Base-by-base conservation (phyloP, 2,797 vertebrate genomes). In the Gymnocypris eckloni region DNA sequence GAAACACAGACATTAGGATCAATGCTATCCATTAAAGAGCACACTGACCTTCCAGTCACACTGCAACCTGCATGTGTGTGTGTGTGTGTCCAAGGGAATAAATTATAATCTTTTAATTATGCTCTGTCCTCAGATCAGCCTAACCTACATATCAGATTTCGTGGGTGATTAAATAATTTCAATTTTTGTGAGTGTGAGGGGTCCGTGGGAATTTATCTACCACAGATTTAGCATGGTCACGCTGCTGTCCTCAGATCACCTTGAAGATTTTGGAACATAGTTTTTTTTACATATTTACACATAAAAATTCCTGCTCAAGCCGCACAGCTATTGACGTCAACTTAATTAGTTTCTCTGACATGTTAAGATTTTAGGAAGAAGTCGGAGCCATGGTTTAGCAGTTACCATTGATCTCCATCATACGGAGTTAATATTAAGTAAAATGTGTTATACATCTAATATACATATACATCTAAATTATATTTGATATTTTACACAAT, bases 11-110 rank as follows among this genome's bases (percentile, higher is more conserved):
- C 84, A 52, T 72, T 79, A 54, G 56, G 86, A 85, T 86, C 86
- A 80, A 22, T 8, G 84, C 79, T 79, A 90, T 90, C 66, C 81
- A 84, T 88, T 87, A 88, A 66, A 89, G 45, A 77, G 75, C 83
- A 83, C 50, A 73, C 78, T 88, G 87, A 90, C 87, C 86, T 86
- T 86, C 79, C 59, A 87, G 80, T 83, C 78, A 43, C 81, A 75
- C n/a, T 69, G 77, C 39, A 85, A 81, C 84, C 80, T 86, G 69
- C 25, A 37, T 77, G 69, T 66, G 37, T 83, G 37, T 73, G 66
- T 81, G 59, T 83, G 77, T 77, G 77, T 85, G 52, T 83, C 64
- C 25, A 18, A 54, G 72, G 66, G 66, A 81, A 83, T 84, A 70
- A 71, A 86, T 86, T 73, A 43, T 59, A 79, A 88, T 87, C 64